Evolutionary conservation across 2,888 invertebrate species (phyloP).

Genomic region (Meliscaeva auricollis): DNA sequence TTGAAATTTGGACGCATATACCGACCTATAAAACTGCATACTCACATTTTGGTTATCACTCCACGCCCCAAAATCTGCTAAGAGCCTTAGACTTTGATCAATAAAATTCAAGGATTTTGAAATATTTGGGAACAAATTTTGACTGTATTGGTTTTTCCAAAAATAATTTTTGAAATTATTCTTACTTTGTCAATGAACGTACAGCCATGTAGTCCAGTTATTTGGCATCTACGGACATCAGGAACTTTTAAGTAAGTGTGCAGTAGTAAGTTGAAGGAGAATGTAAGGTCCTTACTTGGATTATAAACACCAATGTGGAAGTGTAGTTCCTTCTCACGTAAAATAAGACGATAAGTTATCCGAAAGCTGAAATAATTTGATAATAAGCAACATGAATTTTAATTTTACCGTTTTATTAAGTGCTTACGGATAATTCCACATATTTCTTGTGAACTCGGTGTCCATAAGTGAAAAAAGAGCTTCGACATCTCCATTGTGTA

Average conservation of each 20-base stretch:
- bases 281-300: slow-evolving; percentile 95
- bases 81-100: no score
- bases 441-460: slow-evolving; percentile 95
- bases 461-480: slow-evolving; percentile 96
- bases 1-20: no score
- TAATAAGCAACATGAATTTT: background rate
- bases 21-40: no score
- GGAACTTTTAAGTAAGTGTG: slow-evolving; percentile 99
- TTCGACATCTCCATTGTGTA: slow-evolving; percentile 96
- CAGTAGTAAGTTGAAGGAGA: slow-evolving; percentile 95
- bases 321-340: slow-evolving; percentile 95
- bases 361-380: slow-evolving; percentile 88
- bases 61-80: no score
- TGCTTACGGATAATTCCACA: slow-evolving; percentile 96
- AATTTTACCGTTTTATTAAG: background rate
- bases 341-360: slow-evolving; percentile 95
- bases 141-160: no score
- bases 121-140: background rate
- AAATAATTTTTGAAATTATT: background rate
- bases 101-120: no score
- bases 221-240: slow-evolving; percentile 95
- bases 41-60: no score
- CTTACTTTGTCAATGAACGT: slow-evolving; percentile 94
- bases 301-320: slow-evolving; percentile 97
- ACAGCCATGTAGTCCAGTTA: slow-evolving; percentile 95